A percentile compares a stretch with the other conserved stretches of the same genome.
Conservation (phyloP, 2,888 invertebrate genomes). For the Caenorhabditis angaria region DNA sequence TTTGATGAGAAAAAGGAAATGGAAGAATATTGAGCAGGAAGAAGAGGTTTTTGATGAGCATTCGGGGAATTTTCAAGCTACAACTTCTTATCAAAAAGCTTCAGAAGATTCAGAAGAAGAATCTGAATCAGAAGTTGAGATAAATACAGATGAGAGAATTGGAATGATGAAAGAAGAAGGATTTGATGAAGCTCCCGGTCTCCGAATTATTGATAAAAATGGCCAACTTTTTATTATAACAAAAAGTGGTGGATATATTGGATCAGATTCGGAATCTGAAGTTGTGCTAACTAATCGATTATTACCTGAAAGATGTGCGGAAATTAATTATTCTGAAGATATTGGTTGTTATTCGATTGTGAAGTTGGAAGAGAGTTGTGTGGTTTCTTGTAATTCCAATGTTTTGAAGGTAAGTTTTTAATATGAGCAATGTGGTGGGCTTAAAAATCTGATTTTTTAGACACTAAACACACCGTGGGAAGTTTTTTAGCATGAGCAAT, state of each 20-base stretch:
- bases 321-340: slow-evolving; percentile 32
- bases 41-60: slow-evolving; percentile 10
- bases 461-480: too few relatives aligned
- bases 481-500: too few relatives aligned
- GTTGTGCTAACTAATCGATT: slow-evolving; percentile 24
- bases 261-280: slow-evolving; percentile 45
- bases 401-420: slow-evolving; percentile 18
- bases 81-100: slow-evolving; percentile 3
- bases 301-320: slow-evolving; percentile 33
- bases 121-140: slow-evolving; percentile 28
- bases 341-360: slow-evolving; percentile 31
- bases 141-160: slow-evolving; percentile 42
- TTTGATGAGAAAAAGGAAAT: slow-evolving; percentile 26
- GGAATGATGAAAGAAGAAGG: slow-evolving; percentile 56
- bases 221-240: slow-evolving; percentile 59
- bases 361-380: slow-evolving; percentile 24
- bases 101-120: slow-evolving; percentile 29
- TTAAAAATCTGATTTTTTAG: too few relatives aligned
- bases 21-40: slow-evolving; percentile 13
- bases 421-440: neutral
- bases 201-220: slow-evolving; percentile 59
- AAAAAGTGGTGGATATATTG: slow-evolving; percentile 60
- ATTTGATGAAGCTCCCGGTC: slow-evolving; percentile 59
- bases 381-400: slow-evolving; percentile 28
- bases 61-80: slow-evolving; percentile 7